Conservation (phyloP, 1,140 invertebrate genomes). For the Nilaparvata lugens region DNA sequence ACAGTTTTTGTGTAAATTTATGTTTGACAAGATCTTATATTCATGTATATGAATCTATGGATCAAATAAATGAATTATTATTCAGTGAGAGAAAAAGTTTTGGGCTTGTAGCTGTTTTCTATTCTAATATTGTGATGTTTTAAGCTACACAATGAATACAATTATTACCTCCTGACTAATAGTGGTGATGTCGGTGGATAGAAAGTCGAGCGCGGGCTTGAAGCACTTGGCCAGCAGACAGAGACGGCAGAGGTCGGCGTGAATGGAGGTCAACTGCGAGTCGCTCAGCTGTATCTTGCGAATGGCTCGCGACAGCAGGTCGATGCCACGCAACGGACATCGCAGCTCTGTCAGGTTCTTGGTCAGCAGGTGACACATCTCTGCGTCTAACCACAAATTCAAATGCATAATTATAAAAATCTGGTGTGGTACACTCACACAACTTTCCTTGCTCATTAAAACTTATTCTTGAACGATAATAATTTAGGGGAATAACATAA, state of each 20-base stretch:
- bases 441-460: too few relatives aligned
- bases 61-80: too few relatives aligned
- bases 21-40: too few relatives aligned
- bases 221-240: constrained; percentile 87
- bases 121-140: too few relatives aligned
- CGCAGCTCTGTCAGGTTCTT: constrained; percentile 65
- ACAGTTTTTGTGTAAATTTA: too few relatives aligned
- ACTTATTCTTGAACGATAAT: too few relatives aligned
- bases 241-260: constrained; percentile 86
- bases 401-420: constrained; percentile 4
- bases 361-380: constrained; percentile 77
- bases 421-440: too few relatives aligned
- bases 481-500: too few relatives aligned
- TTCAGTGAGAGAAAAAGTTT: too few relatives aligned
- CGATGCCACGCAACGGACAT: constrained; percentile 73
- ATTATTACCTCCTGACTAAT: constrained; percentile 43
- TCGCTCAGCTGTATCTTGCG: constrained; percentile 79
- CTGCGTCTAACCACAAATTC: constrained; percentile 55
- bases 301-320: constrained; percentile 73
- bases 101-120: too few relatives aligned
- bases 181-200: constrained; percentile 85
- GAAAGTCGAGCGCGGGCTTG: constrained; percentile 79
- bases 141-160: too few relatives aligned
- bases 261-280: constrained; percentile 85
- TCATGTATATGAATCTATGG: too few relatives aligned